These are phyloP conservation scores for Chorisops tibialis DNA, from an alignment of 2,888 invertebrate species.

Conservation along the genomic window DNA sequence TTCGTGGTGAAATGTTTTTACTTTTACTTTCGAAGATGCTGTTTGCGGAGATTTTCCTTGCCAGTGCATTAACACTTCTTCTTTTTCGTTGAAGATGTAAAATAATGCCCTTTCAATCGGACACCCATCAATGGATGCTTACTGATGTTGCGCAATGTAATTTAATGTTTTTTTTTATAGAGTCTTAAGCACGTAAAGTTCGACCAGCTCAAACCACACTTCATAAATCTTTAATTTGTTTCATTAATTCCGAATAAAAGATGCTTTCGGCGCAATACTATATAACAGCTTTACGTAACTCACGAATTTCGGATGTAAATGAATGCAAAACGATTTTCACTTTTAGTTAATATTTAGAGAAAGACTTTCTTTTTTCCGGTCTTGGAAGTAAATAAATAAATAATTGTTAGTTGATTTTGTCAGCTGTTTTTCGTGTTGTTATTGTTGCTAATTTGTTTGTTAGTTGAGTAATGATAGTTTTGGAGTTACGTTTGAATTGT, in stretches of 20 bases:
- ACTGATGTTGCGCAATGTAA: not conserved
- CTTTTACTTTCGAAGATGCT: not conserved
- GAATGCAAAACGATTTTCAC: constrained; percentile 21
- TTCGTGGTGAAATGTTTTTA: not conserved
- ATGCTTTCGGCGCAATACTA: constrained; percentile 3
- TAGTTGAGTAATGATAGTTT: too few relatives aligned
- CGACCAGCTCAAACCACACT: too few relatives aligned
- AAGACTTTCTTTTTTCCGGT: constrained; percentile 18
- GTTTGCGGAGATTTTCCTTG: not conserved
- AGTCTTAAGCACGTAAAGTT: not conserved
- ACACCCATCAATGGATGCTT: not conserved
- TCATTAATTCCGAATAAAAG: constrained; percentile 9
- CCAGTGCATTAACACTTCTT: not conserved
- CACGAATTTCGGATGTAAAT: constrained; percentile 17
- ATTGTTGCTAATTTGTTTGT: too few relatives aligned
- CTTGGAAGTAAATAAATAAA: constrained; percentile 23
- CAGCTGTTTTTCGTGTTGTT: too few relatives aligned
- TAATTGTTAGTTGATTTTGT: not conserved
- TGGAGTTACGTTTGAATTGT: too few relatives aligned
- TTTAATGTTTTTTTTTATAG: not conserved
- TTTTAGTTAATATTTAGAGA: constrained; percentile 23
- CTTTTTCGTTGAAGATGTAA: not conserved
- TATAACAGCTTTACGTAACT: constrained; percentile 23
- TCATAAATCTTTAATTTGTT: not conserved
- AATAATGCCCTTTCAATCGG: not conserved